Conservation (phyloP, 1,140 invertebrate species). For the Lanistes nyassanus region DNA sequence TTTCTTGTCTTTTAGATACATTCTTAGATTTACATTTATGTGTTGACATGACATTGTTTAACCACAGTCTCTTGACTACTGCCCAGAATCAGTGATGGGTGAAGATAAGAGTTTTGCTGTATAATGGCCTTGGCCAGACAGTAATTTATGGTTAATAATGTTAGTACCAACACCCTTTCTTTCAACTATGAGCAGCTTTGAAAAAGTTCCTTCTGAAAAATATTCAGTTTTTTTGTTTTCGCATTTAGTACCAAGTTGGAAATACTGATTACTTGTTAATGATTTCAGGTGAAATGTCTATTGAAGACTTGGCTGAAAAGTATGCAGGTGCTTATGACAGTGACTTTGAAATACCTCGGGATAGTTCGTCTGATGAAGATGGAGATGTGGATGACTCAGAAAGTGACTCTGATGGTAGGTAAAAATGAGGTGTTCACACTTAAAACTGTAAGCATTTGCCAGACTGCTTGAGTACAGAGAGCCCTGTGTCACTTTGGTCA, state of each 20-base stretch:
- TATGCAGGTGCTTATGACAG: conserved; percentile 70
- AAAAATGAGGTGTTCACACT: background rate
- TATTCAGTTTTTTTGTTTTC: no score
- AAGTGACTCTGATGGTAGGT: conserved; percentile 41
- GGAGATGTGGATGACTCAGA: conserved; percentile 45
- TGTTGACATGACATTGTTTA: no score
- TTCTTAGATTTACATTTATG: no score
- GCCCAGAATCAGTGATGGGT: no score
- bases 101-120: no score
- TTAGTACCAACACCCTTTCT: background rate
- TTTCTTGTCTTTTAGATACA: no score
- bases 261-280: no score
- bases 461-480: no score
- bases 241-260: no score
- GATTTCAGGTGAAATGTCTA: conserved; percentile 79
- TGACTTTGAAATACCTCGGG: conserved; percentile 60
- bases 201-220: background rate
- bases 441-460: background rate
- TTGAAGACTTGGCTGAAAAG: conserved; percentile 82
- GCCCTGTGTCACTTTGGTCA: no score
- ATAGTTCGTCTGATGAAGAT: conserved; percentile 62
- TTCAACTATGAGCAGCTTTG: background rate
- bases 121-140: no score
- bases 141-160: background rate
- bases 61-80: no score